A percentile compares a stretch with the other conserved stretches of the same genome.
Evolutionary conservation across 2,888 invertebrate genomes (phyloP).

Genomic region (Machimus rusticus): DNA sequence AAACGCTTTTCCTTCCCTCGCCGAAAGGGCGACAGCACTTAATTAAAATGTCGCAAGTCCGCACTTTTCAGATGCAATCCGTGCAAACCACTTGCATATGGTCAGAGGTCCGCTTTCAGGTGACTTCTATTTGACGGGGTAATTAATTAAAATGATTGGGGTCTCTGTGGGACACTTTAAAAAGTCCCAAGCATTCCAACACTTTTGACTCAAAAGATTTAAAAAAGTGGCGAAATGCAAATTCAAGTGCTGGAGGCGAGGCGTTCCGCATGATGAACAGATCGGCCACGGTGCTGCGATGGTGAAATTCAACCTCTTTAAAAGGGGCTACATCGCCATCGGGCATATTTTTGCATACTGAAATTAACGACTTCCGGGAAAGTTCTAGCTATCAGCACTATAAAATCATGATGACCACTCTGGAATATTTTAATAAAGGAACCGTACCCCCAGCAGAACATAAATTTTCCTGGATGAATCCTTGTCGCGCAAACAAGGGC

Average conservation of each 20-base stretch:
- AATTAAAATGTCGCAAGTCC: background rate
- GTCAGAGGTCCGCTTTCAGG: background rate
- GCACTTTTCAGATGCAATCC: background rate
- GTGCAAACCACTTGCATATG: background rate
- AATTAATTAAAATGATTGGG: background rate
- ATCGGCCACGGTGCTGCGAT: background rate
- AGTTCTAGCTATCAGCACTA: background rate
- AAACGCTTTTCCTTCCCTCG: background rate
- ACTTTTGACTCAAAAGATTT: background rate
- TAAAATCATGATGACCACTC: background rate
- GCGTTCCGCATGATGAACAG: background rate
- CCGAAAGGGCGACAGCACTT: background rate
- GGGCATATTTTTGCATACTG: background rate
- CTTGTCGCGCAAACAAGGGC: background rate
- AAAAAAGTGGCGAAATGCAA: background rate
- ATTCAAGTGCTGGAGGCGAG: background rate
- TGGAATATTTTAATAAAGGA: background rate
- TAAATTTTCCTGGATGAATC: background rate
- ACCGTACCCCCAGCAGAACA: background rate
- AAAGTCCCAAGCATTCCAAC: background rate
- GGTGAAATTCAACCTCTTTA: background rate
- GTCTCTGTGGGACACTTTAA: background rate
- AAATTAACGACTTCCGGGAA: background rate
- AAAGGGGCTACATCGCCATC: background rate
- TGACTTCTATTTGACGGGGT: background rate